Evolutionary conservation across 2,888 invertebrate species (phyloP).

Genomic region (Scaptomyza cyrtandrae): DNA sequence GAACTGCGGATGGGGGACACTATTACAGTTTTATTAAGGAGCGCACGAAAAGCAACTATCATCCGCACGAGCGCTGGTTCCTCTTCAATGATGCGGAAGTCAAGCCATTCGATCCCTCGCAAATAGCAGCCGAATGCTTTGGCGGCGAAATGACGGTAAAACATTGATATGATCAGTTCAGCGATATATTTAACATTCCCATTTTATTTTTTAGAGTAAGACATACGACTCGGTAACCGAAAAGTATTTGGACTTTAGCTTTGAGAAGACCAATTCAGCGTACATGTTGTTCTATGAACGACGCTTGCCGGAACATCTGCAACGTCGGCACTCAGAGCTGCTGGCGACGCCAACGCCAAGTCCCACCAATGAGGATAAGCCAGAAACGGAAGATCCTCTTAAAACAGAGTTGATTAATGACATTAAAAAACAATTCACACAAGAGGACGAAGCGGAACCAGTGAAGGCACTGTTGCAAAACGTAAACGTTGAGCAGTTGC

Average conservation of each 20-base stretch:
- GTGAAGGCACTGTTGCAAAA: background rate
- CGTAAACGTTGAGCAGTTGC: slow-evolving; percentile 8
- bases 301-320: slow-evolving; percentile 85
- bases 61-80: slow-evolving; percentile 94
- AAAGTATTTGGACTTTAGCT: slow-evolving; percentile 98
- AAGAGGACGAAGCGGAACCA: slow-evolving; percentile 8
- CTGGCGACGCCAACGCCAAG: slow-evolving; percentile 71
- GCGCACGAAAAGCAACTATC: slow-evolving; percentile 87
- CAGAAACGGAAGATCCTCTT: slow-evolving; percentile 36
- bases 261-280: slow-evolving; percentile 98
- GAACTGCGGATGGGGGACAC: slow-evolving; percentile 98
- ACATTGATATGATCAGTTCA: background rate
- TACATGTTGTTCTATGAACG: slow-evolving; percentile 98
- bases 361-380: slow-evolving; percentile 65
- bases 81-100: slow-evolving; percentile 97
- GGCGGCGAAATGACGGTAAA: slow-evolving; percentile 98
- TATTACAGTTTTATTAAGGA: slow-evolving; percentile 98
- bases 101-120: slow-evolving; percentile 97
- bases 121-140: slow-evolving; percentile 97
- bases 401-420: slow-evolving; percentile 31
- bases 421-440: slow-evolving; percentile 20
- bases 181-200: background rate
- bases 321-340: slow-evolving; percentile 82
- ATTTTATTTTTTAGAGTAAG: slow-evolving; percentile 88
- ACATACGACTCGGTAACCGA: slow-evolving; percentile 98